Percentiles rank a stretch among this genome's conserved stretches.
phyloP scores from a whole-genome alignment of 2,113 vertebrate species.

The Chionis minor region DNA sequence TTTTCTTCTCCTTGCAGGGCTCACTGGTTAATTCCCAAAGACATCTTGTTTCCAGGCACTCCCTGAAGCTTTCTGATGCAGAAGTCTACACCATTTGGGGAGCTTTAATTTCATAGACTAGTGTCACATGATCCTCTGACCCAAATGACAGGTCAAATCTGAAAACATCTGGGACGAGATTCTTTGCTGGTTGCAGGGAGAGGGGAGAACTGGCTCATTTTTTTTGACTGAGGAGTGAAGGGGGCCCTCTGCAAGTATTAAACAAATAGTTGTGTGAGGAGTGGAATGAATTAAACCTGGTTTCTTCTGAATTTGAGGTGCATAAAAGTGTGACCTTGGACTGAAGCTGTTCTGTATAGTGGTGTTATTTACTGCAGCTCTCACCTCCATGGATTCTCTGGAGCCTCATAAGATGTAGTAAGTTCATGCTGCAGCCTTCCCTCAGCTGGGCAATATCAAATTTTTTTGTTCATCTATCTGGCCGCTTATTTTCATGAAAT shows the following conservation, averaged over 20 bases:
- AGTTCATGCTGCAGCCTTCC: neutral
- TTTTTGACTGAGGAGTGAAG: neutral
- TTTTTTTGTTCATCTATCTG: neutral
- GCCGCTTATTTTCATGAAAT: neutral
- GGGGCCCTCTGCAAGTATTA: neutral
- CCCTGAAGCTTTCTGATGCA: neutral
- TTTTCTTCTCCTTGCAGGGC: neutral
- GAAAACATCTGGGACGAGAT: neutral
- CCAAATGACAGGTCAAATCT: neutral
- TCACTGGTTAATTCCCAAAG: neutral
- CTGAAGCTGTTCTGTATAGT: neutral
- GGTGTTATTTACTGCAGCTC: neutral
- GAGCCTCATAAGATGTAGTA: neutral
- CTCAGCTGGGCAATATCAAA: neutral
- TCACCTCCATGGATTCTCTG: neutral
- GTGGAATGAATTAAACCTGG: neutral
- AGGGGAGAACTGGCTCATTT: neutral
- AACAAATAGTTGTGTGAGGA: neutral
- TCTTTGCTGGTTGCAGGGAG: neutral
- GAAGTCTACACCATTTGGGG: neutral
- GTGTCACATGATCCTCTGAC: neutral
- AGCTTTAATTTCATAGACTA: neutral
- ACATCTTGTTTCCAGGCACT: neutral
- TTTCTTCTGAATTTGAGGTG: neutral
- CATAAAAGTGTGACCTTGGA: neutral